Evolutionary conservation across 2,797 vertebrate species (phyloP).

Genomic region (Chelon auratus): DNA sequence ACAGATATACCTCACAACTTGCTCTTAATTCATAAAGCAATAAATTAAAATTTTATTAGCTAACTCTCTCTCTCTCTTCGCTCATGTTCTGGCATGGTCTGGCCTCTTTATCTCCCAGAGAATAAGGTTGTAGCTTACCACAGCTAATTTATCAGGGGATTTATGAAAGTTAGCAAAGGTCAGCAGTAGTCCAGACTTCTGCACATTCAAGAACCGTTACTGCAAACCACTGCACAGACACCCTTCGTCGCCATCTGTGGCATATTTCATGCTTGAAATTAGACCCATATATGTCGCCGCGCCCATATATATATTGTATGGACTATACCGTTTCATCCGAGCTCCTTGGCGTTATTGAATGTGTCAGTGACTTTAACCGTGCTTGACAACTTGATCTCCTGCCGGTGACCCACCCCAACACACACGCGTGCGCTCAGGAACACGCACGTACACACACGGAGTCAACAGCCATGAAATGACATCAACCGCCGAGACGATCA

Average conservation of each 20-base stretch:
- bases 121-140: background rate
- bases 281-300: background rate
- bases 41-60: background rate
- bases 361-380: slow-evolving; percentile 37
- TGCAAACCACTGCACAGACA: slow-evolving; percentile 1
- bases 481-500: slow-evolving; percentile 53
- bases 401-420: slow-evolving; percentile 36
- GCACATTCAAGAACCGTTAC: slow-evolving; percentile 4
- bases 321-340: background rate
- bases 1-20: slow-evolving; percentile 2
- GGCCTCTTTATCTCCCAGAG: slow-evolving; percentile 7
- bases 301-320: too few species aligned
- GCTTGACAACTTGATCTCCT: slow-evolving; percentile 51
- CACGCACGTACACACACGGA: slow-evolving; percentile 18
- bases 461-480: slow-evolving; percentile 61
- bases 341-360: slow-evolving; percentile 11
- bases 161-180: background rate
- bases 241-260: background rate
- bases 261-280: slow-evolving; percentile 19
- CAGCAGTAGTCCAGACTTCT: background rate
- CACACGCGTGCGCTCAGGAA: background rate
- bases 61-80: background rate
- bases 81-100: background rate
- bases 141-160: slow-evolving; percentile 5
- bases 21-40: slow-evolving; percentile 7